A percentile compares a stretch with the other conserved stretches of the same genome.
phyloP scores from a whole-genome alignment of 2,797 vertebrate species.

The Esox lucius region DNA sequence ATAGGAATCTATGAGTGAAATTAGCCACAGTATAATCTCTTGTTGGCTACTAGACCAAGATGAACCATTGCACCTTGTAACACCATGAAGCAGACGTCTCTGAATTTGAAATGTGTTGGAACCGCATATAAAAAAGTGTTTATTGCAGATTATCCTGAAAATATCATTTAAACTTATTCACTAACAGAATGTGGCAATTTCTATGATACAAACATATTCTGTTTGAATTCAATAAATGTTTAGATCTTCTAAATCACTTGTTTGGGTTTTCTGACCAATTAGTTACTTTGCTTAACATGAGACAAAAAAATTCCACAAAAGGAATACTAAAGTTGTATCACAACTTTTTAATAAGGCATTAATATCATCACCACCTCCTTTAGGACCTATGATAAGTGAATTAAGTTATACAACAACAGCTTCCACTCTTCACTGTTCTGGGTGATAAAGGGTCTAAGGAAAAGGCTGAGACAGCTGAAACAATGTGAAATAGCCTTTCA shows the following conservation, averaged over 20 bases:
- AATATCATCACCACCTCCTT: neutral
- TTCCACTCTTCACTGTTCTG: neutral
- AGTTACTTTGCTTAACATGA: neutral
- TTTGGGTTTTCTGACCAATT: neutral
- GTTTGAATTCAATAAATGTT: conserved; percentile 9
- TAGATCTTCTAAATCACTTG: neutral
- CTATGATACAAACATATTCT: neutral
- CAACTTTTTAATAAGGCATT: neutral
- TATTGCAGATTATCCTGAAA: neutral
- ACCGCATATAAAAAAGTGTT: neutral
- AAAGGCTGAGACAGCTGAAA: neutral
- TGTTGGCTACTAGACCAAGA: neutral
- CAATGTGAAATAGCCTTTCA: neutral
- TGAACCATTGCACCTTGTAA: neutral
- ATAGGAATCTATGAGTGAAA: neutral
- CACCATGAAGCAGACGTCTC: neutral
- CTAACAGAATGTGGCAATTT: neutral
- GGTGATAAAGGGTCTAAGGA: neutral
- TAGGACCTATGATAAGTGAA: neutral
- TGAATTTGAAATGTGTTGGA: conserved; percentile 1
- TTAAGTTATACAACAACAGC: neutral
- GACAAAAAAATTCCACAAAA: neutral
- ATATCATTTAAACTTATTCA: neutral
- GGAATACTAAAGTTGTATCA: neutral
- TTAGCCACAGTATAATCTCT: neutral